Evolutionary conservation across 2,113 vertebrate species (phyloP).

Genomic region (Ophthalmolycus amberensis): DNA sequence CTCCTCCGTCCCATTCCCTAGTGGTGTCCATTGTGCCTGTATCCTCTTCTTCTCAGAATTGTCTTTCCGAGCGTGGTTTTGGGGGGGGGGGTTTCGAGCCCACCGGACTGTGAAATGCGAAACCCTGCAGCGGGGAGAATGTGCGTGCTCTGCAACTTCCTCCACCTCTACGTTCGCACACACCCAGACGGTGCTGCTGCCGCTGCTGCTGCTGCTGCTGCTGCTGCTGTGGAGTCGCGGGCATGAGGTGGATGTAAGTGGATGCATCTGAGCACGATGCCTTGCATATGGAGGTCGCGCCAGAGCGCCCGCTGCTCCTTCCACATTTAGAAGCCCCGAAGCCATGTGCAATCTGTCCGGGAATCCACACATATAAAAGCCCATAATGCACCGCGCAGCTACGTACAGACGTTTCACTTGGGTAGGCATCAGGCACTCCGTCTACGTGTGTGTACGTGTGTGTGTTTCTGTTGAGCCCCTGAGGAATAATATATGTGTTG

Average conservation of each 20-base stretch:
- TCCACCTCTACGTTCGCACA: conserved; percentile 33
- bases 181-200: conserved; percentile 28
- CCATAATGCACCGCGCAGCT: conserved; percentile 44
- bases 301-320: conserved; percentile 17
- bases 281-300: conserved; percentile 35
- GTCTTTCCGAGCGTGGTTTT: conserved; percentile 14
- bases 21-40: not conserved
- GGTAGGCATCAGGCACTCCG: conserved; percentile 49
- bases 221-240: conserved; percentile 17
- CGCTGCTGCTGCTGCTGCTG: conserved; percentile 23
- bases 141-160: conserved; percentile 77
- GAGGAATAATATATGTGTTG: conserved; percentile 54
- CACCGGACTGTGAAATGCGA: conserved; percentile 75
- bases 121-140: conserved; percentile 72
- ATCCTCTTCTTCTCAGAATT: conserved; percentile 23
- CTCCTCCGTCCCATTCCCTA: conserved; percentile 14
- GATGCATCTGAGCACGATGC: conserved; percentile 25
- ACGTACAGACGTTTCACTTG: conserved; percentile 45
- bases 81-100: conserved; percentile 37
- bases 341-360: conserved; percentile 14
- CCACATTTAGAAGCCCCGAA: conserved; percentile 45
- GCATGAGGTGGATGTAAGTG: conserved; percentile 17
- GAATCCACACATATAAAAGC: conserved; percentile 34
- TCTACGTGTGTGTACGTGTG: not conserved
- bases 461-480: conserved; percentile 10